Conservation (phyloP, 2,888 invertebrate genomes). For the Syrista parreyssii region DNA sequence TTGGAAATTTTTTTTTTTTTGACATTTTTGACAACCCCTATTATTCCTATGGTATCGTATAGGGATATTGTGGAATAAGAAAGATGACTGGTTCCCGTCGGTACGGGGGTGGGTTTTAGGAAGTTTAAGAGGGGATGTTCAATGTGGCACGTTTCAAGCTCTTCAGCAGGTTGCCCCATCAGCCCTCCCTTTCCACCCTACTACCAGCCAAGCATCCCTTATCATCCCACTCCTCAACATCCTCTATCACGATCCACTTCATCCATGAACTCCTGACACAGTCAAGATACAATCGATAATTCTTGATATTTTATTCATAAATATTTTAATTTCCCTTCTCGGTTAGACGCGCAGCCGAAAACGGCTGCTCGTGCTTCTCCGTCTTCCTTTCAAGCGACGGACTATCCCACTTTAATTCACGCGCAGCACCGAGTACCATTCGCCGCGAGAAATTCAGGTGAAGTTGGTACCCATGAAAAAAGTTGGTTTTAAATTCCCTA, state of each 20-base stretch:
- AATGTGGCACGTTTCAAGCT: slow-evolving; percentile 39
- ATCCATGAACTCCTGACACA: slow-evolving; percentile 45
- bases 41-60: neutral
- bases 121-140: neutral
- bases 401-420: slow-evolving; percentile 20
- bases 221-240: neutral
- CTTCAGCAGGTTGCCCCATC: slow-evolving; percentile 23
- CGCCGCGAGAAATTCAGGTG: neutral
- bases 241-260: slow-evolving; percentile 25
- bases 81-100: neutral
- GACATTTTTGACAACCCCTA: neutral
- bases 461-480: neutral
- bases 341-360: neutral
- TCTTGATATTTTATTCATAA: slow-evolving; percentile 43
- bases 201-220: neutral
- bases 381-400: neutral
- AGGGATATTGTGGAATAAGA: neutral
- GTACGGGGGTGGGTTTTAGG: neutral
- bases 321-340: slow-evolving; percentile 40
- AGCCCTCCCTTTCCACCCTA: slow-evolving; percentile 18
- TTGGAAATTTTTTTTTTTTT: too few species aligned
- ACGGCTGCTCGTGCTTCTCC: neutral
- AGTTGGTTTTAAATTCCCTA: too few species aligned
- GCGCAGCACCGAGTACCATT: neutral
- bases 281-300: slow-evolving; percentile 46